phyloP scores from a whole-genome alignment of 2,888 invertebrate species.

The Limnephilus lunatus region DNA sequence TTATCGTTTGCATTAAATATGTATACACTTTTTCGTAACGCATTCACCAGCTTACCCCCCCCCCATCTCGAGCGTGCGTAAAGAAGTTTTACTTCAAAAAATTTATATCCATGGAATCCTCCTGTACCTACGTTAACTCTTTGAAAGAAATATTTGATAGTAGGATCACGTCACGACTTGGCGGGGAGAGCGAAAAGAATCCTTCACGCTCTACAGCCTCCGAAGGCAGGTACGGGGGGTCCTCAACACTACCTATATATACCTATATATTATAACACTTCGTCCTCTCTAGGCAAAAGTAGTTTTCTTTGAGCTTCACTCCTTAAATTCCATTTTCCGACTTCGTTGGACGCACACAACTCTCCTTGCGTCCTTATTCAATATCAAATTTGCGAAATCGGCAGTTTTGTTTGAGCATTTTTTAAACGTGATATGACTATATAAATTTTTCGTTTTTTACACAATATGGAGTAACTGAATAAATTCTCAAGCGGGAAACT shows the following conservation, averaged over 20 bases:
- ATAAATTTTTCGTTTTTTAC: too few relatives aligned
- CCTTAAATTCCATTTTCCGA: not conserved
- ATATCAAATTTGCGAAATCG: not conserved
- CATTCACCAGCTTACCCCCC: too few relatives aligned
- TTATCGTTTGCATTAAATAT: too few relatives aligned
- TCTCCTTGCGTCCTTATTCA: not conserved
- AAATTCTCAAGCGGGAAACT: too few relatives aligned
- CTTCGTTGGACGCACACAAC: not conserved
- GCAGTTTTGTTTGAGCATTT: not conserved
- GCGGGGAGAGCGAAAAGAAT: not conserved
- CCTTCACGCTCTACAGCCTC: not conserved
- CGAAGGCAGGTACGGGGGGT: not conserved
- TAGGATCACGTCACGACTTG: conserved; percentile 30
- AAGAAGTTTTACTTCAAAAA: too few relatives aligned
- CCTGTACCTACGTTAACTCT: not conserved
- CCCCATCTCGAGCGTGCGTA: too few relatives aligned
- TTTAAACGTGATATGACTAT: too few relatives aligned
- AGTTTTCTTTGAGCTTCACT: not conserved
- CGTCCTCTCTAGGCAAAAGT: not conserved
- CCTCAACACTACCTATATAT: not conserved
- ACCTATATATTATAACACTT: too few relatives aligned
- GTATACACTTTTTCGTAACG: too few relatives aligned
- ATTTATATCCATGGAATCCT: not conserved
- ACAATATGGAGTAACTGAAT: too few relatives aligned
- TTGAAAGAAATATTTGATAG: not conserved